phyloP scores from a whole-genome alignment of 1,140 invertebrate genomes.

The Scaptomyza graminum region DNA sequence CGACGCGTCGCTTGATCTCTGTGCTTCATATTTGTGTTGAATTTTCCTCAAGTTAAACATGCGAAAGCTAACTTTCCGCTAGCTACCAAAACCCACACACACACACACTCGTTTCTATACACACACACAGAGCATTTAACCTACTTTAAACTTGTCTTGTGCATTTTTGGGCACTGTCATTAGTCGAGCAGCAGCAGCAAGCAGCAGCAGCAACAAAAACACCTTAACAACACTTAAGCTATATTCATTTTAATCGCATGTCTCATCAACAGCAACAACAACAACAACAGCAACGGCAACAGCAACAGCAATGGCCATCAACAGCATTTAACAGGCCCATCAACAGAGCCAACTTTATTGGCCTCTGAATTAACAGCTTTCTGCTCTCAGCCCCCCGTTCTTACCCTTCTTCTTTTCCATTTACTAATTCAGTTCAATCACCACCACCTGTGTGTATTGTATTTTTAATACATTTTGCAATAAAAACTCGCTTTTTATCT shows the following conservation, averaged over 20 bases:
- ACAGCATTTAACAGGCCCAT: conserved; percentile 78
- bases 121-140: conserved; percentile 51
- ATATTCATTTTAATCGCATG: conserved; percentile 64
- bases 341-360: conserved; percentile 49
- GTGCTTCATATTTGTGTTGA: conserved; percentile 1
- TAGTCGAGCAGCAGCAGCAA: conserved; percentile 52
- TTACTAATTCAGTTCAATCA: conserved; percentile 33
- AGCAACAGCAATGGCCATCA: conserved; percentile 61
- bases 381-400: conserved; percentile 7
- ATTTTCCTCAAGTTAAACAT: conserved; percentile 29
- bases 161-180: conserved; percentile 63
- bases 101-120: no score
- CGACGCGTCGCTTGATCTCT: background rate
- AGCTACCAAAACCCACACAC: conserved; percentile 11
- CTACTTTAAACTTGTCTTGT: conserved; percentile 74
- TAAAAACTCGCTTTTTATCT: conserved; percentile 42
- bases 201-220: conserved; percentile 42
- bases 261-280: conserved; percentile 52
- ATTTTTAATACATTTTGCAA: conserved; percentile 64
- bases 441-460: conserved; percentile 55
- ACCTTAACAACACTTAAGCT: conserved; percentile 38
- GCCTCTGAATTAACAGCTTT: conserved; percentile 14
- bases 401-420: background rate
- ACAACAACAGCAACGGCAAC: conserved; percentile 21
- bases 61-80: conserved; percentile 47